Percentiles rank a stretch among this genome's conserved stretches.
phyloP scores from a whole-genome alignment of 2,113 vertebrate species.

The Dascyllus trimaculatus region DNA sequence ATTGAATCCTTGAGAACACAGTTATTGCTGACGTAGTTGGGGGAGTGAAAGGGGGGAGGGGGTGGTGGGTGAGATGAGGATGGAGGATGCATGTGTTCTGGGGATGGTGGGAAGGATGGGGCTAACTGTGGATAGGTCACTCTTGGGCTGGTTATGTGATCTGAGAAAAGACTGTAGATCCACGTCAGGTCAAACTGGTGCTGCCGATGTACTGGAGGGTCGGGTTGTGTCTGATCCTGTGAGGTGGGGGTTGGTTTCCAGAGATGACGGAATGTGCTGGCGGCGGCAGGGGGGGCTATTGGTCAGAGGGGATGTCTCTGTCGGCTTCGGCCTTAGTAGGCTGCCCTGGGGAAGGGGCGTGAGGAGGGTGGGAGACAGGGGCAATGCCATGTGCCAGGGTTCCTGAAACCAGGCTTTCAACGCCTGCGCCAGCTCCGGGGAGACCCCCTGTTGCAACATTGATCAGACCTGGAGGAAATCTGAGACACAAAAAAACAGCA shows the following conservation, averaged over 20 bases:
- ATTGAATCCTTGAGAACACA: conserved; percentile 86
- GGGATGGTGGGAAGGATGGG: conserved; percentile 20
- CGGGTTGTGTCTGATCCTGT: conserved; percentile 77
- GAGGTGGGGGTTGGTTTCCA: conserved; percentile 75
- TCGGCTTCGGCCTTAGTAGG: conserved; percentile 92
- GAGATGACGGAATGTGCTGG: conserved; percentile 85
- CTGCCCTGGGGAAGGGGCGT: conserved; percentile 91
- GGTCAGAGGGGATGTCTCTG: conserved; percentile 95
- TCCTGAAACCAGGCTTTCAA: conserved; percentile 90
- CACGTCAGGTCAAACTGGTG: conserved; percentile 71
- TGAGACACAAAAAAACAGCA: conserved; percentile 64
- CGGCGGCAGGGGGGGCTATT: conserved; percentile 85
- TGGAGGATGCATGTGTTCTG: conserved; percentile 57
- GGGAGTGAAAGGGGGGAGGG: conserved; percentile 26
- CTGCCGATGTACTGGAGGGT: conserved; percentile 71
- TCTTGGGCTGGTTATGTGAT: conserved; percentile 84
- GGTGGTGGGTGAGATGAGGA: conserved; percentile 45
- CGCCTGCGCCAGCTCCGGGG: conserved; percentile 85
- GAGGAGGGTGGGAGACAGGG: conserved; percentile 89
- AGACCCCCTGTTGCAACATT: conserved; percentile 89
- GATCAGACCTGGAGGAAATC: conserved; percentile 91
- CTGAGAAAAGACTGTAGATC: conserved; percentile 75
- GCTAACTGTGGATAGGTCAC: conserved; percentile 68
- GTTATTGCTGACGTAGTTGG: conserved; percentile 85
- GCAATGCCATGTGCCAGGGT: conserved; percentile 87